A percentile compares a stretch with the other conserved stretches of the same genome.
phyloP scores from a whole-genome alignment of 2,113 vertebrate genomes.

The Agapornis roseicollis region DNA sequence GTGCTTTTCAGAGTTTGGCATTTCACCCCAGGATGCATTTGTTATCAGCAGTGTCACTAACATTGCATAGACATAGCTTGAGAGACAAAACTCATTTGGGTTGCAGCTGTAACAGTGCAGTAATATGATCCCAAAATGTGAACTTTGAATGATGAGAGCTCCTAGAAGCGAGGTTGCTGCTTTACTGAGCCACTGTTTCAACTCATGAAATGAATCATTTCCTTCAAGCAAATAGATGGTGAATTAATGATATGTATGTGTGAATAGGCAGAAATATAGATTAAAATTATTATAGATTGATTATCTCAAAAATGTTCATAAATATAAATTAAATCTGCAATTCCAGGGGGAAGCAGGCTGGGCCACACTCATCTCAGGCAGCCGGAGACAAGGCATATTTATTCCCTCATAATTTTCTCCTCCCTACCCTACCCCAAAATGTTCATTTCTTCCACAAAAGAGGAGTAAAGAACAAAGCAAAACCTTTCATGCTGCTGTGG shows the following conservation, averaged over 20 bases:
- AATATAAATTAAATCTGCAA: conserved; percentile 15
- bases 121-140: neutral
- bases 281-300: neutral
- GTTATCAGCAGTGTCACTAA: neutral
- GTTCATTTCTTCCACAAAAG: neutral
- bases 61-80: neutral
- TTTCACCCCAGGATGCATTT: neutral
- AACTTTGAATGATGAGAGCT: neutral
- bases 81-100: neutral
- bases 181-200: neutral
- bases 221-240: neutral
- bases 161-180: neutral
- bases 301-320: conserved; percentile 21
- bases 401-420: neutral
- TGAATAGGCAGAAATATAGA: conserved; percentile 1
- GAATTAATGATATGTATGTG: neutral
- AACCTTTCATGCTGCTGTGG: neutral
- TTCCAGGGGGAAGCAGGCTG: neutral
- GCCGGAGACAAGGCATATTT: neutral
- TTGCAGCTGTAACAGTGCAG: neutral
- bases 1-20: neutral
- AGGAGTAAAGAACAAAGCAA: neutral
- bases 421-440: neutral
- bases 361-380: neutral
- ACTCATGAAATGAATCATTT: neutral